Conservation (phyloP, 2,113 vertebrate genomes). For the Irena cyanogastra region DNA sequence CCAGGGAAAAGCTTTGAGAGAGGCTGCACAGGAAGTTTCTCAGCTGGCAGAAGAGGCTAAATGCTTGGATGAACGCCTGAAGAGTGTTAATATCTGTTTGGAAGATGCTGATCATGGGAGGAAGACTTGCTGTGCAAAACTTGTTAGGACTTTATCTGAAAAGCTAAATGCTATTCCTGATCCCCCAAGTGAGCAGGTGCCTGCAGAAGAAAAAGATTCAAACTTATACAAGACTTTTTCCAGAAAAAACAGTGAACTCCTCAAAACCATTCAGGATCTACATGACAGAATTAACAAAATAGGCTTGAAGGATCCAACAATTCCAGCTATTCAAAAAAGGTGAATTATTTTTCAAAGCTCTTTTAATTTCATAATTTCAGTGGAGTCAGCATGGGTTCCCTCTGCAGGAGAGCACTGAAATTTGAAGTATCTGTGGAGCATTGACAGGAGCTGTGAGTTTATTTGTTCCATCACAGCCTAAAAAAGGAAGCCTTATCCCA, state of each 20-base stretch:
- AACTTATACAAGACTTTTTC: slow-evolving; percentile 64
- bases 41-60: slow-evolving; percentile 78
- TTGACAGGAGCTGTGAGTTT: not conserved
- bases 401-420: not conserved
- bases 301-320: slow-evolving; percentile 85
- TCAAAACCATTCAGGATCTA: slow-evolving; percentile 79
- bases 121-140: slow-evolving; percentile 78
- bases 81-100: slow-evolving; percentile 68
- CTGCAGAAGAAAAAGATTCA: slow-evolving; percentile 61
- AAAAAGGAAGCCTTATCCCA: not conserved
- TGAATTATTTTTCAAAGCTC: slow-evolving; percentile 16
- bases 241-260: slow-evolving; percentile 71
- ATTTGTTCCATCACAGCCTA: not conserved
- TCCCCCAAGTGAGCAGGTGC: slow-evolving; percentile 46
- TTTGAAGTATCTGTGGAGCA: not conserved
- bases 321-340: slow-evolving; percentile 88
- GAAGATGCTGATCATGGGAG: slow-evolving; percentile 63
- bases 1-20: slow-evolving; percentile 49
- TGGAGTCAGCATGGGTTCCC: not conserved
- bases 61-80: slow-evolving; percentile 78
- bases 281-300: slow-evolving; percentile 70
- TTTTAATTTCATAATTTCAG: not conserved
- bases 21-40: slow-evolving; percentile 66
- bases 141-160: slow-evolving; percentile 68
- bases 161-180: slow-evolving; percentile 29